A percentile compares a stretch with the other conserved stretches of the same genome.
Evolutionary conservation across 2,113 vertebrate genomes (phyloP).

Genomic region (Lepus americanus): DNA sequence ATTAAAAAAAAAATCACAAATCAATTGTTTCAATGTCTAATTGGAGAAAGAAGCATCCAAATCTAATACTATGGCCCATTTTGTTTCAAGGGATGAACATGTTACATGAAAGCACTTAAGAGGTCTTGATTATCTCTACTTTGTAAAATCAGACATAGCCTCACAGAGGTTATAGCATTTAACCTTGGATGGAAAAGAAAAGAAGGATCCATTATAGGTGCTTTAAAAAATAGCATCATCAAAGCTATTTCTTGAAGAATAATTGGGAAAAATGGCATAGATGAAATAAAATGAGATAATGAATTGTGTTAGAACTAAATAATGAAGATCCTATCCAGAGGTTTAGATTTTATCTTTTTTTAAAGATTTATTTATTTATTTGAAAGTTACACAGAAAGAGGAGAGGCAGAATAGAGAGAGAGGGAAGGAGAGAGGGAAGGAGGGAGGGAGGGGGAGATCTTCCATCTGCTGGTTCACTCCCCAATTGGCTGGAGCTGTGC

Average conservation of each 20-base stretch:
- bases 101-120: constrained; percentile 19
- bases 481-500: too few relatives aligned
- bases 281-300: neutral
- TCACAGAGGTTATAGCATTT: constrained; percentile 36
- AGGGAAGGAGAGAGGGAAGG: too few relatives aligned
- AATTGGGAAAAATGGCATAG: constrained; percentile 50
- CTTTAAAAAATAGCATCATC: neutral
- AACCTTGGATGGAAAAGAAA: constrained; percentile 18
- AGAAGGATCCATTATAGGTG: neutral
- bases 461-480: too few relatives aligned
- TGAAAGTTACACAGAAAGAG: too few relatives aligned
- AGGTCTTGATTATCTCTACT: constrained; percentile 25
- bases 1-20: constrained; percentile 10
- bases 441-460: too few relatives aligned
- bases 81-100: neutral
- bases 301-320: constrained; percentile 34
- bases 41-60: neutral
- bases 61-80: neutral
- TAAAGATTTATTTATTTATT: too few relatives aligned
- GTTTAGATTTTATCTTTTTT: neutral
- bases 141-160: constrained; percentile 35
- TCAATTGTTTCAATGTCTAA: constrained; percentile 18
- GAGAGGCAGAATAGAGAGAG: too few relatives aligned
- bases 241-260: constrained; percentile 30
- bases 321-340: neutral